Evolutionary conservation across 1,140 invertebrate genomes (phyloP), one percentile per base, ranked within the genome.

Genomic region (Drosophila neocordata): DNA sequence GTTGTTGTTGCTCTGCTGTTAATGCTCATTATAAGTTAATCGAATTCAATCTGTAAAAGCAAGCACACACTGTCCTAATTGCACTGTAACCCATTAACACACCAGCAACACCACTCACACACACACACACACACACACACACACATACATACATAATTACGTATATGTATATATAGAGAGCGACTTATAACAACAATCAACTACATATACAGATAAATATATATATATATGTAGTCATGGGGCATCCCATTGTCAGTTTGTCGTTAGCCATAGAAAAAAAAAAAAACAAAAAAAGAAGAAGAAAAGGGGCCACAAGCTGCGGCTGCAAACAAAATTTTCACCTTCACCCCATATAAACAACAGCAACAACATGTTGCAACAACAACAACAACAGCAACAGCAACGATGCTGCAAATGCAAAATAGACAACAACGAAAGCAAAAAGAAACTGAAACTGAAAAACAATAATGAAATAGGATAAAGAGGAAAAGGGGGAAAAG

Each of bases 11-110:
- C 6, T 48, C n/a, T 2, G 41, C 6, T 48, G 15, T 2, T 48
- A 15, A 18, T 48, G 41, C 72, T 55, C 64, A 68, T 74, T 74
- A 62, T 58, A 75, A 67, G 57, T 75, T 75, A 75, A 76, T 76
- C 60, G 38, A 41, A 75, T 75, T 69, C 65, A 76, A 76, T 69
- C 52, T 76, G 34, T 37, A 20, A 20, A n/a, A 48, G 41, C 41
- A n/a, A 48, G 41, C 41, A 48, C 74, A 62, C 68, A 65, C 78
- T 85, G 82, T 87, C 82, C 82, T 82, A 85, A 85, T 87, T 85
- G 82, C 82, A 87, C 70, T 87, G 82, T 85, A 85, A 85, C 81
- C 81, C 77, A 85, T 85, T 85, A 85, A 85, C 82, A 77, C 77
- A 69, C 41, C 68, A 60, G 58, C 53, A 60, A 22, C 69, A 68